A percentile compares a stretch with the other conserved stretches of the same genome.
Evolutionary conservation across 1,140 invertebrate genomes (phyloP).

Genomic region (Calephelis nemesis): DNA sequence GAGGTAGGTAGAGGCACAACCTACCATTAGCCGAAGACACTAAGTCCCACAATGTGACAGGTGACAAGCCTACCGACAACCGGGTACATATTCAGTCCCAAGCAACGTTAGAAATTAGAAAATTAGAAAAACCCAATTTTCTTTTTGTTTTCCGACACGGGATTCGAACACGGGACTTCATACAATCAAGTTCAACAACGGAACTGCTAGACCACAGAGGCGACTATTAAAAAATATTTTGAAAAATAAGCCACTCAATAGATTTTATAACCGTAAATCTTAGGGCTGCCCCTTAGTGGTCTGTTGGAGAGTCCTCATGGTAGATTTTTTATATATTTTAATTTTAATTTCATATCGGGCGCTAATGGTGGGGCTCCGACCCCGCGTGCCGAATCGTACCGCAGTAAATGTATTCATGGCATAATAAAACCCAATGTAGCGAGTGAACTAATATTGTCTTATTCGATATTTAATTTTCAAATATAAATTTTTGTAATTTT

Average conservation of each 20-base stretch:
- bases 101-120: no score
- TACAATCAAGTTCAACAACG: no score
- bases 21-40: no score
- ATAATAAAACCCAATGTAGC: slow-evolving; percentile 77
- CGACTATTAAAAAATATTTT: neutral
- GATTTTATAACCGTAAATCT: slow-evolving; percentile 26
- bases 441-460: slow-evolving; percentile 78
- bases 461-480: slow-evolving; percentile 75
- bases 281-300: slow-evolving; percentile 75
- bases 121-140: no score
- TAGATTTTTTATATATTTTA: slow-evolving; percentile 77
- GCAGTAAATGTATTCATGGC: slow-evolving; percentile 70
- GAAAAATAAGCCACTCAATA: slow-evolving; percentile 15
- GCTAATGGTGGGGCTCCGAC: slow-evolving; percentile 72
- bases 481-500: slow-evolving; percentile 66
- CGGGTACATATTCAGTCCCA: no score
- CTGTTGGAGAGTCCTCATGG: slow-evolving; percentile 66
- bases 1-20: no score
- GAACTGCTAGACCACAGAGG: no score
- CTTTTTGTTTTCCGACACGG: no score
- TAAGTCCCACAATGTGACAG: no score
- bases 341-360: slow-evolving; percentile 78
- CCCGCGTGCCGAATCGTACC: slow-evolving; percentile 72
- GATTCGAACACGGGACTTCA: no score
- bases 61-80: no score